phyloP scores from a whole-genome alignment of 1,140 invertebrate genomes.

The Drosophila busckii region DNA sequence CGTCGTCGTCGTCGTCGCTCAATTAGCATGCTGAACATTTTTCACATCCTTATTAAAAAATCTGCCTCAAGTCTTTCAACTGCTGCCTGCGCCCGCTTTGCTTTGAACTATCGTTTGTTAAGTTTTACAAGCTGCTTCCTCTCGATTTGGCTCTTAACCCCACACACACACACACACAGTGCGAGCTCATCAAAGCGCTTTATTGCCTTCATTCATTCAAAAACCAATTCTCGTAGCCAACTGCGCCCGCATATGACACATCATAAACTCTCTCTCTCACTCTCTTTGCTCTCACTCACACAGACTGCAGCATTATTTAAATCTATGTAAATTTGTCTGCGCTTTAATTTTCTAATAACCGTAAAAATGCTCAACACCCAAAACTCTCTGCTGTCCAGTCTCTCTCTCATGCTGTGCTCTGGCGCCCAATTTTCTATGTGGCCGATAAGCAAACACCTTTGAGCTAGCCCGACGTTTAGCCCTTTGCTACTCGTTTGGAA shows the following conservation, averaged over 20 bases:
- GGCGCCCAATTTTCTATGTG: too few species aligned
- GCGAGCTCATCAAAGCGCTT: too few species aligned
- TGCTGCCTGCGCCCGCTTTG: not conserved
- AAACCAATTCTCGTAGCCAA: constrained; percentile 6
- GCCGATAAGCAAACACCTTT: too few species aligned
- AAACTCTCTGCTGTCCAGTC: not conserved
- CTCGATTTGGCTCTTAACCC: too few species aligned
- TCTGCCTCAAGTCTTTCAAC: constrained; percentile 1
- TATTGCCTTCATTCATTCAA: constrained; percentile 27
- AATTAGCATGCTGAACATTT: constrained; percentile 68
- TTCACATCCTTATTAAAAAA: constrained; percentile 75
- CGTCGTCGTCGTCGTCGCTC: too few species aligned
- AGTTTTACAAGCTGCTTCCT: constrained; percentile 23
- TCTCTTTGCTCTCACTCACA: constrained; percentile 13
- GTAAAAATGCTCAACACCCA: constrained; percentile 20
- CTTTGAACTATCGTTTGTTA: constrained; percentile 12
- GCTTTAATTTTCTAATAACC: constrained; percentile 40
- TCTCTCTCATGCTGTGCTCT: not conserved
- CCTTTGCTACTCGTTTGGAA: too few species aligned
- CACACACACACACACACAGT: too few species aligned
- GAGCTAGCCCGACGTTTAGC: too few species aligned
- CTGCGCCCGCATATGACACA: constrained; percentile 65
- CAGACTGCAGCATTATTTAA: constrained; percentile 44
- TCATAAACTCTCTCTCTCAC: constrained; percentile 43
- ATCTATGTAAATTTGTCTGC: constrained; percentile 40